Percentiles rank a stretch among this genome's conserved stretches.
Conservation (phyloP, 92 coral and sea anemone species). For the Umimayanthus kanabou region DNA sequence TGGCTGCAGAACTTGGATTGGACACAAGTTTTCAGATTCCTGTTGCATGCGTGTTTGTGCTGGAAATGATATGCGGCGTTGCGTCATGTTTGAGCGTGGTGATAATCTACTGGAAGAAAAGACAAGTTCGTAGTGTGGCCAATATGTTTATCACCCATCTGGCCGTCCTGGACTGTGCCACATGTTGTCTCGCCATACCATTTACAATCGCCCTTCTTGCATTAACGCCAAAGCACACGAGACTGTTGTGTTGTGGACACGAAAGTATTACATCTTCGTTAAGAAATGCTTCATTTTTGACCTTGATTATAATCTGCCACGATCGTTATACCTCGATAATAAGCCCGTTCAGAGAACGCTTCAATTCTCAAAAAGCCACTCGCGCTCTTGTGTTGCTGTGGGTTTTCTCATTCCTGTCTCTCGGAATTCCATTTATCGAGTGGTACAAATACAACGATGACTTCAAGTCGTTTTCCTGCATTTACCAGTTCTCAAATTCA, state of each 20-base stretch:
- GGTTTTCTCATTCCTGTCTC: slow-evolving; percentile 46
- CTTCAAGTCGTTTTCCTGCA: slow-evolving; percentile 31
- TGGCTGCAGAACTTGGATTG: neutral
- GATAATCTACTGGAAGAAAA: slow-evolving; percentile 69
- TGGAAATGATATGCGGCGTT: slow-evolving; percentile 68
- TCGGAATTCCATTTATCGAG: slow-evolving; percentile 68
- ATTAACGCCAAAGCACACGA: slow-evolving; percentile 51
- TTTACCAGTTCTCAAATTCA: slow-evolving; percentile 52
- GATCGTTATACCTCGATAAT: slow-evolving; percentile 79
- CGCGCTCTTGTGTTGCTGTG: slow-evolving; percentile 57
- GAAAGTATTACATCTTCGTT: slow-evolving; percentile 77
- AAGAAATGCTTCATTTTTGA: slow-evolving; percentile 77
- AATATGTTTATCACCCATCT: slow-evolving; percentile 75
- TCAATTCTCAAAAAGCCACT: slow-evolving; percentile 63
- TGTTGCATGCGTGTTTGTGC: slow-evolving; percentile 40
- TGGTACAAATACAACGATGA: slow-evolving; percentile 25
- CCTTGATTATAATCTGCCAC: slow-evolving; percentile 72
- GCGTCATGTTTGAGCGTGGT: slow-evolving; percentile 62
- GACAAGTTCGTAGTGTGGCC: slow-evolving; percentile 73
- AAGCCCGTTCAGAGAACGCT: slow-evolving; percentile 69
- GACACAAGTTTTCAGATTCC: slow-evolving; percentile 42
- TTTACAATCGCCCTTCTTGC: slow-evolving; percentile 64
- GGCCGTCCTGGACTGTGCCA: slow-evolving; percentile 65
- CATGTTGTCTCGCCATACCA: slow-evolving; percentile 63
- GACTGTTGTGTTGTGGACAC: slow-evolving; percentile 69